phyloP scores from a whole-genome alignment of 2,797 vertebrate genomes.

The Mareca strepera region DNA sequence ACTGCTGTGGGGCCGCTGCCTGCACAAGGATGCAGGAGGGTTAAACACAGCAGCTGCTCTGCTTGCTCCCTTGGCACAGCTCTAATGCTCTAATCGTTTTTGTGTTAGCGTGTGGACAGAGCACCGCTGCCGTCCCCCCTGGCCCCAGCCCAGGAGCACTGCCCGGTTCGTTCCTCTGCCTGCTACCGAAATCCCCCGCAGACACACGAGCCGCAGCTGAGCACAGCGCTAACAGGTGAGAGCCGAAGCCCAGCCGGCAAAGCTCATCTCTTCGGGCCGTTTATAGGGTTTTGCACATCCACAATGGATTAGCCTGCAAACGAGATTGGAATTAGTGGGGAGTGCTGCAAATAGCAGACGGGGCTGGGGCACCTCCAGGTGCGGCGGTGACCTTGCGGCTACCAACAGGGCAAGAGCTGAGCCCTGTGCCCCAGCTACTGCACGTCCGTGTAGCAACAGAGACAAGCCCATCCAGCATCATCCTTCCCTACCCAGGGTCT shows the following conservation, averaged over 20 bases:
- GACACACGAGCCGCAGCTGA: constrained; percentile 6
- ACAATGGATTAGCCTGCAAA: constrained; percentile 60
- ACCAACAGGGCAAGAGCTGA: constrained; percentile 19
- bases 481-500: neutral
- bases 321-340: constrained; percentile 59
- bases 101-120: neutral
- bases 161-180: neutral
- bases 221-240: constrained; percentile 35
- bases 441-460: neutral
- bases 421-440: neutral
- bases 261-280: neutral
- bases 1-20: neutral
- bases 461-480: neutral
- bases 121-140: constrained; percentile 1
- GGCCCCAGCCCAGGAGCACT: constrained; percentile 9
- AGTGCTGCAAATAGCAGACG: constrained; percentile 52
- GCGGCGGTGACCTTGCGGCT: constrained; percentile 34
- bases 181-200: neutral
- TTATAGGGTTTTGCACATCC: constrained; percentile 42
- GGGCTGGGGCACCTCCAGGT: constrained; percentile 13
- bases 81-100: constrained; percentile 27
- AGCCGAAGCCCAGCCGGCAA: neutral
- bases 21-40: neutral
- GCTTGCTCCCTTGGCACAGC: neutral
- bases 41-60: neutral